Evolutionary conservation across 1,140 invertebrate genomes (phyloP), one percentile per base, ranked within the genome.

Genomic region (Drosophila hydei): DNA sequence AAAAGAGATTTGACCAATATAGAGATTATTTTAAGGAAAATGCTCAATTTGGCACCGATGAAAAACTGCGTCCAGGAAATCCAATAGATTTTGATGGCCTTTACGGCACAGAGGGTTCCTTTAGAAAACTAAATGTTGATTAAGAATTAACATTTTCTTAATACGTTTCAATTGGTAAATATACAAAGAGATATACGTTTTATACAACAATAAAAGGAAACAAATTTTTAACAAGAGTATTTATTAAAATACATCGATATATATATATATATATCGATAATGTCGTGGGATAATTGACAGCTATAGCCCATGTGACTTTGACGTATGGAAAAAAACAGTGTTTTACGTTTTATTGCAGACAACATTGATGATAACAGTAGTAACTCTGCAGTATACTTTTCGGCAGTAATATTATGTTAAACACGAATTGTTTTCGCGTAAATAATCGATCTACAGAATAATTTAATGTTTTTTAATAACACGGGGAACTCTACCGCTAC

Each of bases 1-100:
- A 93, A 91, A 91, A 87, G 14, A 94, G 94, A 79, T 91, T 94
- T 3, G 93, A 93, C 50, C 92, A 91, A 16, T 93, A 93, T 67
- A 83, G 91, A 0, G 92, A 94, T 23, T 94, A 93, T 90, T 94
- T 94, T 75, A 77, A 93, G 25, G 92, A 93, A 25, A 93, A 94
- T 79, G 92, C 92, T 27, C 90, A 92, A 23, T 92, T 92, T 45
- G 85, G 91, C 16, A 93, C 93, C 0, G 92, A 94, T 65, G 94
- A 95, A 79, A 91, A 91, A 8, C 92, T 93, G 59, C 92, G 94
- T 45, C 92, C 93, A 0, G 94, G 93, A 2, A 93, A 93, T 61
- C 93, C 94, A 3, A 94, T 94, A 69, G 94, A 93, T 50, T 90
- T 93, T 12, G 92, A 93, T 16, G 92, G 67, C 14, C 52, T 91